Conservation (phyloP, 2,888 invertebrate species). For the Drosophila fulvimacula region DNA sequence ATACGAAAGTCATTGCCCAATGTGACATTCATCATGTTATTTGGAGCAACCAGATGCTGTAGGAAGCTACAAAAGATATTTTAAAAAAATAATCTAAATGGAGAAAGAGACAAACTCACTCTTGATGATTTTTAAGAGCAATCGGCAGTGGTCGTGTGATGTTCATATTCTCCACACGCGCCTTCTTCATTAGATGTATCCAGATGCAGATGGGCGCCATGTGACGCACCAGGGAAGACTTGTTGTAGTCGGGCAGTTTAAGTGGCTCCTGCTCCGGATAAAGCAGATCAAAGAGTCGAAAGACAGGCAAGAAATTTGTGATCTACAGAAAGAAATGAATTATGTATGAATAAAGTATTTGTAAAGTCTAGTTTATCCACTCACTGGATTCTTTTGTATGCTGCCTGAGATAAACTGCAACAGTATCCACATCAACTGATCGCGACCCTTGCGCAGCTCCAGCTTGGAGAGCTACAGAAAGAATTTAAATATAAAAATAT, state of each 20-base stretch:
- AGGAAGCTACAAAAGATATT: conserved; percentile 88
- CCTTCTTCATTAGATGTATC: conserved; percentile 97
- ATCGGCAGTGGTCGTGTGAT: conserved; percentile 91
- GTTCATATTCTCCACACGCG: conserved; percentile 93
- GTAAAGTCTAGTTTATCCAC: conserved; percentile 39
- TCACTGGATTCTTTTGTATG: conserved; percentile 95
- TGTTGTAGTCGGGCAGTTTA: conserved; percentile 94
- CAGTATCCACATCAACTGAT: conserved; percentile 99
- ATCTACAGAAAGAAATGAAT: conserved; percentile 85
- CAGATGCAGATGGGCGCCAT: conserved; percentile 98
- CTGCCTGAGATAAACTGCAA: conserved; percentile 98
- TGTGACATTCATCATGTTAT: conserved; percentile 90
- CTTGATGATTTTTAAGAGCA: conserved; percentile 92
- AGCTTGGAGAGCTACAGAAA: conserved; percentile 88
- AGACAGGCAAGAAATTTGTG: conserved; percentile 94
- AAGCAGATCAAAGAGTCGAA: conserved; percentile 95
- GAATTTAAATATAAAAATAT: neutral
- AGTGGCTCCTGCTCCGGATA: conserved; percentile 96
- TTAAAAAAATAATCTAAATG: neutral
- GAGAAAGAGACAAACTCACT: conserved; percentile 85
- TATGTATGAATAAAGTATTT: neutral
- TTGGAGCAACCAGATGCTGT: conserved; percentile 92
- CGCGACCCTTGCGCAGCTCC: conserved; percentile 94
- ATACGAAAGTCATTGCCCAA: conserved; percentile 95
- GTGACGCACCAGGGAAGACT: conserved; percentile 88